These are phyloP conservation scores for Metallyticus violacea DNA, from an alignment of 2,888 invertebrate genomes.

Conservation along the genomic window DNA sequence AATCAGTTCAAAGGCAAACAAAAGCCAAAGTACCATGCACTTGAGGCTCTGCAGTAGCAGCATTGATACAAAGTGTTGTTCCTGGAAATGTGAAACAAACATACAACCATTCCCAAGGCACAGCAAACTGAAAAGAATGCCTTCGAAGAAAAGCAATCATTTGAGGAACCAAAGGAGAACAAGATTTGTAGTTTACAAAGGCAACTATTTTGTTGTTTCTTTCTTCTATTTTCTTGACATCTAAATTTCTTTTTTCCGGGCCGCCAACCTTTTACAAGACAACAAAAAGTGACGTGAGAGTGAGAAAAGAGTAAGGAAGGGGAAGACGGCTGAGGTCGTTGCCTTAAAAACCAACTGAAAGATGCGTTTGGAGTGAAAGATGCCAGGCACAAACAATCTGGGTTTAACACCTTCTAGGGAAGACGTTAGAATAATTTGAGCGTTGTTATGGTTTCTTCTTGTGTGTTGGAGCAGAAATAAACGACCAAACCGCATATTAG, in stretches of 20 bases:
- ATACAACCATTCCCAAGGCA: too few relatives aligned
- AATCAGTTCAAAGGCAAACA: background rate
- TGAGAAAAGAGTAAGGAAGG: background rate
- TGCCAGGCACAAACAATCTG: background rate
- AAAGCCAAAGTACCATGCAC: background rate
- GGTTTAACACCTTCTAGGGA: background rate
- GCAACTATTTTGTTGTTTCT: background rate
- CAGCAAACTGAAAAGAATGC: background rate
- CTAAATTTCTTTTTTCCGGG: background rate
- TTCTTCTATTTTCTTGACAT: background rate
- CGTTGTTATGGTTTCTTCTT: background rate
- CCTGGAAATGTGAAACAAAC: background rate
- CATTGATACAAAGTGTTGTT: background rate
- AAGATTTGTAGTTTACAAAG: background rate
- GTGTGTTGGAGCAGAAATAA: background rate
- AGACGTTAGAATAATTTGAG: too few relatives aligned
- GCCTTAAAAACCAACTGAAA: background rate
- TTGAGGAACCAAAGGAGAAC: background rate
- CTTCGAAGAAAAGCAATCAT: background rate
- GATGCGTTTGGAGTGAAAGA: background rate
- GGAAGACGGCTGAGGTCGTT: background rate
- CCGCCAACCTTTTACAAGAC: background rate
- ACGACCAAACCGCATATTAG: too few relatives aligned
- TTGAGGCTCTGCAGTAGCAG: background rate
- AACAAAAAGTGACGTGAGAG: background rate